Conservation (phyloP, 2,888 invertebrate species). For the Drosophila rellima region DNA sequence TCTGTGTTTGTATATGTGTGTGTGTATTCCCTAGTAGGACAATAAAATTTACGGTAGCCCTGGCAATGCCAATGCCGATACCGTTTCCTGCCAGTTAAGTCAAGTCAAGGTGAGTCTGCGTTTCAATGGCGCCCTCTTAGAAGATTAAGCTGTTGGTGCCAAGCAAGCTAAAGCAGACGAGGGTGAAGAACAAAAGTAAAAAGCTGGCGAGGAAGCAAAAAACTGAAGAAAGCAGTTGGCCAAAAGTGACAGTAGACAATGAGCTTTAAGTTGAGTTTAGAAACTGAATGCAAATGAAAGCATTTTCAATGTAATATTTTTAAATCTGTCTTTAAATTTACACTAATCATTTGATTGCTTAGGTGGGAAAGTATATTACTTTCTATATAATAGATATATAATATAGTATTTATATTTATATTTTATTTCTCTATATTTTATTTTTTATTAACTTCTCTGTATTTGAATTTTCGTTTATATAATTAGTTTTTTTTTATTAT, state of each 20-base stretch:
- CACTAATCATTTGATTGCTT: background rate
- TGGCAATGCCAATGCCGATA: conserved; percentile 32
- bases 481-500: too few relatives aligned
- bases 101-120: conserved; percentile 57
- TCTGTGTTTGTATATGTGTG: conserved; percentile 2
- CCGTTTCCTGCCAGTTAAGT: conserved; percentile 34
- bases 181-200: background rate
- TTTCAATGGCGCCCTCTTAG: conserved; percentile 31
- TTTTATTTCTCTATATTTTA: background rate
- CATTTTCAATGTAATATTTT: background rate
- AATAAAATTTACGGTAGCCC: conserved; percentile 55
- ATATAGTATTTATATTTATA: background rate
- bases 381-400: too few relatives aligned
- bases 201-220: background rate
- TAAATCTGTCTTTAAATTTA: background rate
- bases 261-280: background rate
- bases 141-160: conserved; percentile 35
- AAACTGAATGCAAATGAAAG: conserved; percentile 2
- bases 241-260: conserved; percentile 1
- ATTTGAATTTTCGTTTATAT: too few relatives aligned
- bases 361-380: too few relatives aligned
- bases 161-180: background rate
- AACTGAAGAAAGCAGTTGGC: background rate
- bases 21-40: conserved; percentile 24
- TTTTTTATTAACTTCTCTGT: too few relatives aligned